These are phyloP conservation scores for Plemyria rubiginata DNA, from an alignment of 2,888 invertebrate genomes.

Conservation along the genomic window DNA sequence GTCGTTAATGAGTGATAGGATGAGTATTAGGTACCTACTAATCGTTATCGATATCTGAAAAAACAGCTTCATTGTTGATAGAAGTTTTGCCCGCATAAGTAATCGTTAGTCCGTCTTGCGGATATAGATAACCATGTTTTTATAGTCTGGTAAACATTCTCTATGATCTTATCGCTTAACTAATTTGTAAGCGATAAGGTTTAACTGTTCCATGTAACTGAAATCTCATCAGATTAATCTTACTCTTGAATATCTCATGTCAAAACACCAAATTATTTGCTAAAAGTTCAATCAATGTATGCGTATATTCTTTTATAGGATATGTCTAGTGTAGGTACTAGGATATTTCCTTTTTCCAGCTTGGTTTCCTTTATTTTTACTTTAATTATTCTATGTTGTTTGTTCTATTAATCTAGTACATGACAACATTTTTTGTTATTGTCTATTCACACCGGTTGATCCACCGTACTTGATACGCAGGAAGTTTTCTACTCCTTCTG, in stretches of 20 bases:
- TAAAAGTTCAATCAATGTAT: neutral
- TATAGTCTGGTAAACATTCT: conserved; percentile 17
- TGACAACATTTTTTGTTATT: neutral
- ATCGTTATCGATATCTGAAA: neutral
- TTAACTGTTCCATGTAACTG: neutral
- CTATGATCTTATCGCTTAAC: conserved; percentile 12
- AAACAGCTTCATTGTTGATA: conserved; percentile 2
- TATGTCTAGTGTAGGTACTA: too few species aligned
- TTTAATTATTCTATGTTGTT: too few species aligned
- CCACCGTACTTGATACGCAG: neutral
- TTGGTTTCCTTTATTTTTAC: neutral
- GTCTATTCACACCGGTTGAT: neutral
- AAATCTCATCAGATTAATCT: neutral
- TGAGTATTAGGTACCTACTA: neutral
- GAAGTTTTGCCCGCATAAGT: neutral
- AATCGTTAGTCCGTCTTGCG: conserved; percentile 4
- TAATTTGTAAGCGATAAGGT: neutral
- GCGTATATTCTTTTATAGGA: too few species aligned
- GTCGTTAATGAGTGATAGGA: neutral
- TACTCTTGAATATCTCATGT: neutral
- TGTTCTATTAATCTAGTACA: too few species aligned
- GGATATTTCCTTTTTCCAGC: neutral
- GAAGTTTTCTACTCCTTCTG: neutral
- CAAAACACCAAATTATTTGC: neutral
- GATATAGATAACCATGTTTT: conserved; percentile 18